Percentiles rank a stretch among this genome's conserved stretches.
phyloP scores from a whole-genome alignment of 2,888 invertebrate species.

The Diaphora mendica region DNA sequence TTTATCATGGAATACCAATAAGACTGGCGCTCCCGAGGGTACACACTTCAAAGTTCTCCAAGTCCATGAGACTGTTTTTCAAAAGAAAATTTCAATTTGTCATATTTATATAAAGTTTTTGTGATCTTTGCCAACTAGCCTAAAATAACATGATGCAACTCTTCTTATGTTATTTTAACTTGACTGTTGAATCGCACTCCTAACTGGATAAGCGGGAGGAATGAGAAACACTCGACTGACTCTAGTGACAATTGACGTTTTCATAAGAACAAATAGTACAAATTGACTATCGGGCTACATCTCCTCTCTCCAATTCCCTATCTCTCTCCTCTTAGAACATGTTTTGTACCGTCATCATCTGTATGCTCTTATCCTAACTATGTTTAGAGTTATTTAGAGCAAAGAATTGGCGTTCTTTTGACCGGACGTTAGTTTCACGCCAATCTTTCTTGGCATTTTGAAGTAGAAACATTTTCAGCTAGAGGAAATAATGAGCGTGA shows the following conservation, averaged over 20 bases:
- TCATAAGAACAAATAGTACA: not conserved
- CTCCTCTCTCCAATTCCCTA: not conserved
- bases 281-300: not conserved
- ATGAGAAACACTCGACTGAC: not conserved
- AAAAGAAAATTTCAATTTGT: not conserved
- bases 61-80: not conserved
- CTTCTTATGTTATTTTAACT: not conserved
- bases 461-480: no score
- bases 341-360: not conserved
- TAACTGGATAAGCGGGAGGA: not conserved
- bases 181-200: not conserved
- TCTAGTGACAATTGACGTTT: not conserved
- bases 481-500: no score
- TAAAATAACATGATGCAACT: not conserved
- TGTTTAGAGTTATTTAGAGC: no score
- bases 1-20: not conserved
- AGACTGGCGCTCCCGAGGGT: not conserved
- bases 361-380: no score
- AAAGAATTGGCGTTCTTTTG: no score
- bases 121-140: not conserved
- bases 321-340: not conserved
- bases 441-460: no score
- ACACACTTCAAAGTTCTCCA: not conserved
- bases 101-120: not conserved
- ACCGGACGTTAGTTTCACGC: no score